These are phyloP conservation scores for Deroplatys truncata DNA, from an alignment of 2,888 invertebrate species.

Conservation along the genomic window DNA sequence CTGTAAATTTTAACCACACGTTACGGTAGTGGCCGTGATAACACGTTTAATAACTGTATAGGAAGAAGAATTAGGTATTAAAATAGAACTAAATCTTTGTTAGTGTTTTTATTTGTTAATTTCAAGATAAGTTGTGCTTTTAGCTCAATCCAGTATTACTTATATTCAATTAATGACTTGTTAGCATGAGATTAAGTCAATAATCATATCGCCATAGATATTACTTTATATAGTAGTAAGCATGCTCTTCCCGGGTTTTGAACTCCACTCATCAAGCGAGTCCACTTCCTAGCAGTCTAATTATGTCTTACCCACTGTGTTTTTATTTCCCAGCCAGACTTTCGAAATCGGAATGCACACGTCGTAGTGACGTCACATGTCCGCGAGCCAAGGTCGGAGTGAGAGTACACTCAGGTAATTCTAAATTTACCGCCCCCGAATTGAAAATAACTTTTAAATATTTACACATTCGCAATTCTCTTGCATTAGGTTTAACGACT, in stretches of 20 bases:
- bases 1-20: too few species aligned
- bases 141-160: too few species aligned
- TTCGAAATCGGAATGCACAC: neutral
- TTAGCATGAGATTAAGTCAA: too few species aligned
- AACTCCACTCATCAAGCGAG: neutral
- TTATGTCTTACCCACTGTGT: neutral
- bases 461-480: neutral
- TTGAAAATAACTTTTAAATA: neutral
- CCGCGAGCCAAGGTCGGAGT: neutral
- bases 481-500: neutral
- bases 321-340: neutral
- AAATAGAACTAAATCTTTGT: too few species aligned
- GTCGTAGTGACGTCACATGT: neutral
- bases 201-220: too few species aligned
- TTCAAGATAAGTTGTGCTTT: too few species aligned
- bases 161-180: too few species aligned
- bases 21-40: too few species aligned
- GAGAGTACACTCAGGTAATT: neutral
- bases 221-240: too few species aligned
- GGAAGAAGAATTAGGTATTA: too few species aligned
- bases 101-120: too few species aligned
- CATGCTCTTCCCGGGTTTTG: neutral
- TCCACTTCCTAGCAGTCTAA: neutral
- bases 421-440: neutral
- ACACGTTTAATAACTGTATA: too few species aligned